Evolutionary conservation across 1,140 invertebrate genomes (phyloP), one percentile per base, ranked within the genome.

Genomic region (Heliconius hermathena): DNA sequence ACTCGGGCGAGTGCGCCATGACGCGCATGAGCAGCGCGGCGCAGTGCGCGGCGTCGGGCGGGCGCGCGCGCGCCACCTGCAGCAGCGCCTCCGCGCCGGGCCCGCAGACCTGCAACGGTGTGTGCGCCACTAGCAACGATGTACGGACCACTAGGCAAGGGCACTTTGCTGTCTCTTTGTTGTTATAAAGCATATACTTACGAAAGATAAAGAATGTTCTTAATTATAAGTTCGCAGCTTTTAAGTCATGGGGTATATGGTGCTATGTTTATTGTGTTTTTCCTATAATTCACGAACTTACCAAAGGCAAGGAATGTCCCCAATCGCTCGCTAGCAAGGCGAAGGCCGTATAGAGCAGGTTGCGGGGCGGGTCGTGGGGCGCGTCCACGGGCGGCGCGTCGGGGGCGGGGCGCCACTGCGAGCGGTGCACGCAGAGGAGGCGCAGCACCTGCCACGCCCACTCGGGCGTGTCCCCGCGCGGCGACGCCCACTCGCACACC

Each of bases 301-400:
- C 92, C 85, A 92, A 33, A 9, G 91, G 92, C 52, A 93, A 81
- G 18, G 85, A 89, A 78, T 93, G 92, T 72, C 91, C 92, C 90
- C 90, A 93, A 1, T 88, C 85, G 9, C 82, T 87, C 0, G 89
- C 81, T n/a, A 91, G 73, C 71, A 91, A 38, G 6, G 87, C 85
- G 60, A 81, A 84, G 9, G 88, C 87, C 0, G 54, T 72, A 3
- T 77, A 76, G 18, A 87, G 57, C 38, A 85, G 41, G 5, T 82
- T 77, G 5, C 80, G 77, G 0, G 80, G 41, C 0, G 83, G 33
- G 1, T 81, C 82, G 0, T 84, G 83, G 1, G 86, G 81, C 0
- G 89, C 84, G 1, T 89, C 86, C 0, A 88, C 84, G 1, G 84
- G 71, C 1, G 84, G 80, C 18, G 85, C 9, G 89, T 85, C 3